phyloP scores from a whole-genome alignment of 2,888 invertebrate genomes.

The Machimus rusticus region DNA sequence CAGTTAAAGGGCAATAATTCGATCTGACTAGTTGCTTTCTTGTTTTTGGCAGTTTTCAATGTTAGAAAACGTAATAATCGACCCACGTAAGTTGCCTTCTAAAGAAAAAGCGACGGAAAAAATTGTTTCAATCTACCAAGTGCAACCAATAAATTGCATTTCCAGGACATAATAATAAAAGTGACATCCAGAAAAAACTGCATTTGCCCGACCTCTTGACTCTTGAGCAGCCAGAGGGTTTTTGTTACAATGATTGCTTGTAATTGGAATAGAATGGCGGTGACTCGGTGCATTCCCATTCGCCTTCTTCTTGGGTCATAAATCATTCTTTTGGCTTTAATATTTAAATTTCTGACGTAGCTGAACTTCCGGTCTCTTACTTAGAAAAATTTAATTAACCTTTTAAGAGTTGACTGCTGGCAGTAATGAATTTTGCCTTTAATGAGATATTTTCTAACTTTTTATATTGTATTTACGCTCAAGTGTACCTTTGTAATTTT shows the following conservation, averaged over 20 bases:
- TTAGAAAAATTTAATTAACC: background rate
- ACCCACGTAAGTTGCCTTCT: background rate
- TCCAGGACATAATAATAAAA: background rate
- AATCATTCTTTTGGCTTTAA: background rate
- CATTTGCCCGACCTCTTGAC: background rate
- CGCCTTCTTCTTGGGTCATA: background rate
- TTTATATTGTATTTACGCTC: background rate
- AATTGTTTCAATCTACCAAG: background rate
- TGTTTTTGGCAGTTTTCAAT: background rate
- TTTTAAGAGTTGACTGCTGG: background rate
- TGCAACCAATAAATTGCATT: background rate
- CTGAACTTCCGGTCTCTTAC: background rate
- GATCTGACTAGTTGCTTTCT: background rate
- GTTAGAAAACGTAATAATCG: background rate
- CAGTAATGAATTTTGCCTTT: background rate
- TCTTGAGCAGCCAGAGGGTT: background rate
- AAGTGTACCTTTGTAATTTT: background rate
- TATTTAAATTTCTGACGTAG: background rate
- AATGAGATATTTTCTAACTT: background rate
- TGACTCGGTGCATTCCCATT: background rate
- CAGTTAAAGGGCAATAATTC: background rate
- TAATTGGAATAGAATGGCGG: background rate
- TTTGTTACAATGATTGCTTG: background rate
- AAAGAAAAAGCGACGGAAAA: background rate
- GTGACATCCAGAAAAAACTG: background rate